Conservation (phyloP, 2,888 invertebrate genomes). For the Synergus itoensis region DNA sequence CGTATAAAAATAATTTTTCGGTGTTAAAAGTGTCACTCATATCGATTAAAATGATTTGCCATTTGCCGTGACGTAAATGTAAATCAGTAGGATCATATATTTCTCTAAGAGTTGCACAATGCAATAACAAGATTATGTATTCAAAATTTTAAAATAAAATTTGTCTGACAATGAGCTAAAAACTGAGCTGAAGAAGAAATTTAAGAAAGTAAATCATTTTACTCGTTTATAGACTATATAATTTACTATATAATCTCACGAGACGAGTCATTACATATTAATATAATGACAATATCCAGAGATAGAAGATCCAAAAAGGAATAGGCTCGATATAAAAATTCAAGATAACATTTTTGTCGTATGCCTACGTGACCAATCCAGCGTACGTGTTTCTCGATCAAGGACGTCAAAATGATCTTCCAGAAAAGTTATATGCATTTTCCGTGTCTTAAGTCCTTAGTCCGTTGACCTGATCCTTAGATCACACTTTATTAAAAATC, state of each 20-base stretch:
- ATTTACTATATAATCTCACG: too few species aligned
- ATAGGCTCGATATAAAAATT: slow-evolving; percentile 9
- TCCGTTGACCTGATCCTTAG: background rate
- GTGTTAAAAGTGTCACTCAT: background rate
- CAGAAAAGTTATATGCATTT: background rate
- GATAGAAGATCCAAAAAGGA: slow-evolving; percentile 30
- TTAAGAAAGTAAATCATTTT: background rate
- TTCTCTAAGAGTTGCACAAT: background rate
- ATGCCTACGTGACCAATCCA: slow-evolving; percentile 36
- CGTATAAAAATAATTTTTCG: background rate
- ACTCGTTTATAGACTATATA: too few species aligned
- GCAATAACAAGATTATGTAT: background rate
- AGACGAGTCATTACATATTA: background rate
- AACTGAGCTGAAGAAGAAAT: background rate
- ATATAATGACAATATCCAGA: slow-evolving; percentile 2
- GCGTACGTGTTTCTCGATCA: slow-evolving; percentile 20
- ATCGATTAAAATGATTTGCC: slow-evolving; percentile 16
- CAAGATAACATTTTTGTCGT: background rate
- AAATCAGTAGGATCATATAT: background rate
- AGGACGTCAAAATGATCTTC: background rate
- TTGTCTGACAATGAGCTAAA: background rate
- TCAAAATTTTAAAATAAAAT: background rate
- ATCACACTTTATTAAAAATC: background rate
- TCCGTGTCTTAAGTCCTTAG: background rate
- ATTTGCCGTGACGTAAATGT: slow-evolving; percentile 11